Conservation (phyloP, 2,888 invertebrate genomes). For the Ectemnius continuus region DNA sequence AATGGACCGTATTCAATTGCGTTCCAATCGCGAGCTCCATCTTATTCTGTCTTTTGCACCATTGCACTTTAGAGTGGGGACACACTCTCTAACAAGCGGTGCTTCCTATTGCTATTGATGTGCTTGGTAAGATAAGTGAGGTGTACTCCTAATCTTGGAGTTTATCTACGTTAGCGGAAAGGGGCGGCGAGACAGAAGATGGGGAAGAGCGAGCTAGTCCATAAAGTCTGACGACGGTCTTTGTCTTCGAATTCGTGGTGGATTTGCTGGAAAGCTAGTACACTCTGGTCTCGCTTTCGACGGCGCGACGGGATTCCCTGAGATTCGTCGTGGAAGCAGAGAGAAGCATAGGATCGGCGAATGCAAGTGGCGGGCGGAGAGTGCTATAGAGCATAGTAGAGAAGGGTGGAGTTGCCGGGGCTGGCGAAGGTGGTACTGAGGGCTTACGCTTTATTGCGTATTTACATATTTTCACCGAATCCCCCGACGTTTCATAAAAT, state of each 20-base stretch:
- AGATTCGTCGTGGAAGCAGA: neutral
- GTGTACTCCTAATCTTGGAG: no score
- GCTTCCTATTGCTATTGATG: conserved; percentile 5
- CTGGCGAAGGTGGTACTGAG: conserved; percentile 20
- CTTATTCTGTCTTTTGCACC: no score
- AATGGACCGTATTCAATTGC: conserved; percentile 9
- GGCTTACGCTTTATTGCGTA: conserved; percentile 64
- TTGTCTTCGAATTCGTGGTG: conserved; percentile 36
- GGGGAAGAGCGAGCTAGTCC: conserved; percentile 15
- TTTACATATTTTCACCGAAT: conserved; percentile 65
- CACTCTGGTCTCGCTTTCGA: conserved; percentile 11
- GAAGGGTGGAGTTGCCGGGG: neutral
- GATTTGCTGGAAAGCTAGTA: conserved; percentile 25
- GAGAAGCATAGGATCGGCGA: conserved; percentile 1
- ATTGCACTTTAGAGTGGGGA: no score
- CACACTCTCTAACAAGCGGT: neutral
- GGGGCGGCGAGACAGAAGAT: neutral
- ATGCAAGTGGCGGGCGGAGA: no score
- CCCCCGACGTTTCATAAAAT: conserved; percentile 65
- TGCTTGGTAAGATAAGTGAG: no score
- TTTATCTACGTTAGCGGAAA: neutral
- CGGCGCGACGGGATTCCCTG: conserved; percentile 23
- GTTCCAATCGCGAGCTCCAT: neutral
- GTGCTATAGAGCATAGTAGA: no score
- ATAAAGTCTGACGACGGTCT: conserved; percentile 37